Conservation (phyloP, 2,797 vertebrate genomes). For the Sebastes elongatus region DNA sequence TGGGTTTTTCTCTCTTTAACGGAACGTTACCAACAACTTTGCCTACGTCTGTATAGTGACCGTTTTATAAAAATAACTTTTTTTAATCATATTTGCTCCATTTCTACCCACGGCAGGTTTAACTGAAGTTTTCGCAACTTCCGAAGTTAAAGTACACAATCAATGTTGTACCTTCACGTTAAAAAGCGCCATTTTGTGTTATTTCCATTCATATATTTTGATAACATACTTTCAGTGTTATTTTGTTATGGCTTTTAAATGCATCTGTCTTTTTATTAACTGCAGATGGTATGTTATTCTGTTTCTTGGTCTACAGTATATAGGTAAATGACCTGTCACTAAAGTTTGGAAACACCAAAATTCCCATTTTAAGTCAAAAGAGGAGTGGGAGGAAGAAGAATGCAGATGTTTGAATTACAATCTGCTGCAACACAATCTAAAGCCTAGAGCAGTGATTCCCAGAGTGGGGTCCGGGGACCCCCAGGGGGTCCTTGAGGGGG, state of each 20-base stretch:
- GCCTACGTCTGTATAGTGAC: too few relatives aligned
- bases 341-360: not conserved
- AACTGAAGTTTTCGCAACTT: not conserved
- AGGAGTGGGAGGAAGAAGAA: not conserved
- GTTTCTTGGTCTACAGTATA: too few relatives aligned
- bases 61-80: too few relatives aligned
- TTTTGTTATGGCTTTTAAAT: not conserved
- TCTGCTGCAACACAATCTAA: not conserved
- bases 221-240: not conserved
- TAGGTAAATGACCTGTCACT: not conserved
- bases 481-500: too few relatives aligned
- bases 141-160: not conserved
- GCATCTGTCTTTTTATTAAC: not conserved
- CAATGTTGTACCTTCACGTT: fast-evolving
- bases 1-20: too few relatives aligned
- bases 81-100: too few relatives aligned
- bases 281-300: not conserved
- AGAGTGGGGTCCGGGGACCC: too few relatives aligned
- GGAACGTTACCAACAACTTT: too few relatives aligned
- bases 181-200: too few relatives aligned
- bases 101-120: too few relatives aligned
- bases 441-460: too few relatives aligned
- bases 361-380: not conserved
- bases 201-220: too few relatives aligned
- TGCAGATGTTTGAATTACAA: not conserved